These are phyloP conservation scores for Agrochola litura DNA, from an alignment of 2,888 invertebrate genomes.

Conservation along the genomic window DNA sequence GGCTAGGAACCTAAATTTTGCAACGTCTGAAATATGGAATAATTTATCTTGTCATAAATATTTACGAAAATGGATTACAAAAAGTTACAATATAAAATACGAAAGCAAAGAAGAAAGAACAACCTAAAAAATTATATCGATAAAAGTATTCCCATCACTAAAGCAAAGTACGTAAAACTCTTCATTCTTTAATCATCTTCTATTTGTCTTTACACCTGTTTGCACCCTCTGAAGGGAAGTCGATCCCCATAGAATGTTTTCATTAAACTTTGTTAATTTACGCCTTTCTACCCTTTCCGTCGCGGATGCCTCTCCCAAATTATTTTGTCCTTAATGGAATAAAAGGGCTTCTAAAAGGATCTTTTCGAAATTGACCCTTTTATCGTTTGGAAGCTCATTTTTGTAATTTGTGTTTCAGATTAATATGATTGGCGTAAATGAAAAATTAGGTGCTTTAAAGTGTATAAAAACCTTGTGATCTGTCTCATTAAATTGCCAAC, in stretches of 20 bases:
- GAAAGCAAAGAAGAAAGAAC: neutral
- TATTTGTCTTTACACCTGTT: constrained; percentile 80
- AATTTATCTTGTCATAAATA: neutral
- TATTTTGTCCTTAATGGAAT: constrained; percentile 54
- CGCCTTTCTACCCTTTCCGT: constrained; percentile 54
- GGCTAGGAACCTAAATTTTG: neutral
- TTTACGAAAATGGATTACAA: neutral
- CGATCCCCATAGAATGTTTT: constrained; percentile 76
- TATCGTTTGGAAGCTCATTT: constrained; percentile 23
- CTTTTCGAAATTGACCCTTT: constrained; percentile 35
- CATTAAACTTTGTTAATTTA: constrained; percentile 87
- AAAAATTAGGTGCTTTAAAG: neutral
- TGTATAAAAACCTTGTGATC: neutral
- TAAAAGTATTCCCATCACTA: constrained; percentile 55
- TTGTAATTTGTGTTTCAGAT: constrained; percentile 35
- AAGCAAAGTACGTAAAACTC: constrained; percentile 33
- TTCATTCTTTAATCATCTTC: constrained; percentile 71
- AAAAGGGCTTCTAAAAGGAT: constrained; percentile 35
- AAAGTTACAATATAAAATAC: neutral
- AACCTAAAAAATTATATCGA: neutral
- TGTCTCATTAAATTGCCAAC: neutral
- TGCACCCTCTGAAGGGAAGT: constrained; percentile 60
- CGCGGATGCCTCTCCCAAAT: constrained; percentile 46
- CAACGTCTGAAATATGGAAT: too few relatives aligned
- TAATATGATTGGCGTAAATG: constrained; percentile 31